A percentile compares a stretch with the other conserved stretches of the same genome.
phyloP scores from a whole-genome alignment of 2,113 vertebrate species.

The Corapipo altera region DNA sequence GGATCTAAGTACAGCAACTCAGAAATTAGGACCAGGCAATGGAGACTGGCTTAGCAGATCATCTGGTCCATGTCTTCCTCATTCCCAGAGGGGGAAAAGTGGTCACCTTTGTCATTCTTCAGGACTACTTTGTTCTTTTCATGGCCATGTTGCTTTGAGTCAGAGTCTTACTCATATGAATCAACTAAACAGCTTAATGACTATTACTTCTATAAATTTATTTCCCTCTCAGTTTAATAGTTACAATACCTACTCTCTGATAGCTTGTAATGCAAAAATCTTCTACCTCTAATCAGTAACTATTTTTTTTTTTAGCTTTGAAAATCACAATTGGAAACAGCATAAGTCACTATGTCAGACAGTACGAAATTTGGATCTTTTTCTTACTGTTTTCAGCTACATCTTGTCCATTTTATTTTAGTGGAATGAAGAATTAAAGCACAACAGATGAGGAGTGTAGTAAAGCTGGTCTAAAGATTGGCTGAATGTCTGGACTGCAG shows the following conservation, averaged over 20 bases:
- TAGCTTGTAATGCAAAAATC: not conserved
- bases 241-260: slow-evolving; percentile 28
- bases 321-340: slow-evolving; percentile 46
- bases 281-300: slow-evolving; percentile 49
- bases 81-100: slow-evolving; percentile 17
- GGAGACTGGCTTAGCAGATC: not conserved
- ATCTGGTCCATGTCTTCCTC: slow-evolving; percentile 24
- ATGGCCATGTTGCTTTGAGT: not conserved
- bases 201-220: not conserved
- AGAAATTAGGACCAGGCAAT: slow-evolving; percentile 59
- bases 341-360: slow-evolving; percentile 20
- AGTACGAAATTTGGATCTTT: slow-evolving; percentile 3
- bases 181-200: slow-evolving; percentile 36
- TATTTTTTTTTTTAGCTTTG: slow-evolving; percentile 47
- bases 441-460: not conserved
- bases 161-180: not conserved
- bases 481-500: slow-evolving; percentile 1
- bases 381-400: slow-evolving; percentile 5
- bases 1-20: slow-evolving; percentile 57
- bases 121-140: slow-evolving; percentile 40
- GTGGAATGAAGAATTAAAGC: slow-evolving; percentile 46
- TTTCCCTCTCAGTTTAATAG: slow-evolving; percentile 24
- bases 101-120: slow-evolving; percentile 49
- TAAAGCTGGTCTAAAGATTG: not conserved
- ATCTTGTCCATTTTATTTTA: slow-evolving; percentile 7